Conservation (phyloP, 2,797 vertebrate species). For the Delichon dasypus region DNA sequence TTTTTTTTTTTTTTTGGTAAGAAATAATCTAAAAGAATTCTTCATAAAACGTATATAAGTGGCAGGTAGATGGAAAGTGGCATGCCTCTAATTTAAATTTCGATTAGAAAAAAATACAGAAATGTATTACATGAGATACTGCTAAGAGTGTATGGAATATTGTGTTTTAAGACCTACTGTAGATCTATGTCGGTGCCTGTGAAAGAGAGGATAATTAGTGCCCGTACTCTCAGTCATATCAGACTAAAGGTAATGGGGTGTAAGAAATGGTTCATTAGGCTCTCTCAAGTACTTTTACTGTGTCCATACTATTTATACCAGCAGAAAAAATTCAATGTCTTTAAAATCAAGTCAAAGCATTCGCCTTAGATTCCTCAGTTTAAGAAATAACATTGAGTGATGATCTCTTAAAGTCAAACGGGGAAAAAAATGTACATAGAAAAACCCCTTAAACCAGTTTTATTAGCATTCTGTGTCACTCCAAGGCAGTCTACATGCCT, state of each 20-base stretch:
- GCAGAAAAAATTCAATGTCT: conserved; percentile 76
- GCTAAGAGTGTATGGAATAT: conserved; percentile 73
- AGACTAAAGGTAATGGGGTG: conserved; percentile 85
- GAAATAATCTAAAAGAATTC: conserved; percentile 59
- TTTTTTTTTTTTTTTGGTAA: neutral
- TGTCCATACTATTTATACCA: conserved; percentile 84
- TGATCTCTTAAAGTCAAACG: conserved; percentile 66
- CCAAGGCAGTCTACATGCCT: neutral
- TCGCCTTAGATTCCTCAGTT: conserved; percentile 69
- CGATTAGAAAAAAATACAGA: conserved; percentile 72
- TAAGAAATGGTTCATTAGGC: conserved; percentile 85
- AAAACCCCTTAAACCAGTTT: conserved; percentile 26
- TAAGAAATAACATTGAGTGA: conserved; percentile 74
- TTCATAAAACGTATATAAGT: conserved; percentile 64
- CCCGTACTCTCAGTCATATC: conserved; percentile 80
- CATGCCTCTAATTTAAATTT: conserved; percentile 74
- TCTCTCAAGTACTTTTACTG: conserved; percentile 82
- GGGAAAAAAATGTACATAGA: conserved; percentile 59
- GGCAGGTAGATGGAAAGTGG: conserved; percentile 60
- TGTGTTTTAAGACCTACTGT: conserved; percentile 77
- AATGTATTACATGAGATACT: conserved; percentile 69
- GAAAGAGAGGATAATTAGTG: conserved; percentile 82
- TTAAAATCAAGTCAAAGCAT: conserved; percentile 79
- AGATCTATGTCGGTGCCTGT: conserved; percentile 77
- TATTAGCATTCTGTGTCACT: conserved; percentile 38